Evolutionary conservation across 2,797 vertebrate genomes (phyloP), one percentile per base, ranked within the genome.

Genomic region (Takifugu ocellatus): DNA sequence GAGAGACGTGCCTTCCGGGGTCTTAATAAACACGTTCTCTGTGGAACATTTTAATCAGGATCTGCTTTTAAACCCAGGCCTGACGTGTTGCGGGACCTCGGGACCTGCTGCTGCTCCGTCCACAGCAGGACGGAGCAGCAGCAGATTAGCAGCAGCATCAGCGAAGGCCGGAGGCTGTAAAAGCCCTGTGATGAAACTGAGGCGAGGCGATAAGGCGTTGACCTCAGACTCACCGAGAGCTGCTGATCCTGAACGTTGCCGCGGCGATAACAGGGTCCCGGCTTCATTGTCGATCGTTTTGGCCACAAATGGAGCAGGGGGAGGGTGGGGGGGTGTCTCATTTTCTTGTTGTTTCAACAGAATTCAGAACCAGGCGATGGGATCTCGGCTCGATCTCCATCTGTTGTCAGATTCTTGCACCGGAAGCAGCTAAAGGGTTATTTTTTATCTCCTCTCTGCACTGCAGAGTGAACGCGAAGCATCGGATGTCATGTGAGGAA

Each of bases 61-160:
- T 26, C 31, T 27, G 45, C 17, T 15, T 55, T n/a, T 31, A 26
- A 25, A 56, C 52, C 52, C 27, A 25, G 1, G 25, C 2, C 17
- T 54, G 25, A 25, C 7, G 14, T 51, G n/a, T 49, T 45, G 17
- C 49, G 49, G 26, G 39, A 42, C 46, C 29, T 25, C 48, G 3
- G 49, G 21, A 21, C 11, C 5, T 56, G 31, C 17, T 27, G 31
- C 36, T 49, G 33, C 14, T 55, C 11, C 7, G 21, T 21, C 21
- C 55, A 27, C 3, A 12, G 54, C 63, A 54, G 21, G 63, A 75
- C 54, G 75, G 70, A 45, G 62, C 68, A 3, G 57, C 49, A 14
- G 57, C 62, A 73, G 83, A 84, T 84, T 39, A 82, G 70, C 53
- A 8, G 66, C 46, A 60, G 69, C 66, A 64, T 68, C 65, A 68